Evolutionary conservation across 2,888 invertebrate species (phyloP).

Genomic region (Polylopha cassiicola): DNA sequence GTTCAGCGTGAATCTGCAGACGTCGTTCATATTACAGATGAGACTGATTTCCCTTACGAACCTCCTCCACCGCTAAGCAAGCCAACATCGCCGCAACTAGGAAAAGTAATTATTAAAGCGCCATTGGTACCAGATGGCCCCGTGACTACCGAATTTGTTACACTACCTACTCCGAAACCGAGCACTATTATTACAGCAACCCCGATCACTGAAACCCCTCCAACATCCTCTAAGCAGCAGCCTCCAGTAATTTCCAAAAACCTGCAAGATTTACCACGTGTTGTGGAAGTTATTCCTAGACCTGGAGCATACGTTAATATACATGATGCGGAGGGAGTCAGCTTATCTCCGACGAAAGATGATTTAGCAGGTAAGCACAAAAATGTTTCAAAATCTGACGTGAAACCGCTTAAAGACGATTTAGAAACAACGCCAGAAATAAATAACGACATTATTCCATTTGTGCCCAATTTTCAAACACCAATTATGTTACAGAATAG

Average conservation of each 20-base stretch:
- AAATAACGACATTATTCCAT: conserved; percentile 57
- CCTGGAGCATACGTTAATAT: conserved; percentile 85
- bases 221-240: conserved; percentile 34
- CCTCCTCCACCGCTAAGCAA: conserved; percentile 56
- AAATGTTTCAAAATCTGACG: conserved; percentile 44
- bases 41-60: conserved; percentile 69
- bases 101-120: conserved; percentile 80
- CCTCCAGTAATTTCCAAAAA: conserved; percentile 44
- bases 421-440: conserved; percentile 37
- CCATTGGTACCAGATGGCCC: conserved; percentile 63
- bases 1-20: conserved; percentile 64
- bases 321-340: conserved; percentile 79
- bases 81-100: conserved; percentile 80
- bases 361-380: conserved; percentile 83
- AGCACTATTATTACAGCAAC: conserved; percentile 80
- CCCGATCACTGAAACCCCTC: conserved; percentile 57
- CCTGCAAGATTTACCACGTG: conserved; percentile 56
- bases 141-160: conserved; percentile 75
- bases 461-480: conserved; percentile 69
- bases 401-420: conserved; percentile 41
- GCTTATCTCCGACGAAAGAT: conserved; percentile 78
- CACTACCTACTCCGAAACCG: conserved; percentile 75
- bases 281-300: conserved; percentile 69
- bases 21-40: conserved; percentile 58
- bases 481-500: conserved; percentile 63